Base-by-base conservation (phyloP, 2,113 vertebrate genomes). In the Esox niger region DNA sequence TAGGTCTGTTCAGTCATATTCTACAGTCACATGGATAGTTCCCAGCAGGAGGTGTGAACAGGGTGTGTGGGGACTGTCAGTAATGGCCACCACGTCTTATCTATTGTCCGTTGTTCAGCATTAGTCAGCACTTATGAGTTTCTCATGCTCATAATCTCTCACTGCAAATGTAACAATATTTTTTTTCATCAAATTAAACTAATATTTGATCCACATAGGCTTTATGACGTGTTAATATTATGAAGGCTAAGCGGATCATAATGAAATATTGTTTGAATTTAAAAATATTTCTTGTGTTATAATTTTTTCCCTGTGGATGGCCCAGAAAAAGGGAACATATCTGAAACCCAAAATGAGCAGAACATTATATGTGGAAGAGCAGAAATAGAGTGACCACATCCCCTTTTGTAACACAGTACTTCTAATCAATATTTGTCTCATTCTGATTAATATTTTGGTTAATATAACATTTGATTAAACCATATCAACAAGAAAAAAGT, bases 321-420 rank as follows among this genome's bases (percentile, higher is more conserved):
- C 10, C 25, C 0, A 27, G 69, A 78, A 58, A 81, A 75, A 56
- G n/a, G 69, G 72, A 85, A 88, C 32, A 62, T 27, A 23, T 29
- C 20, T 38, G n/a, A n/a, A n/a, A n/a, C 62, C 55, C 55, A 75
- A 55, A 31, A 59, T 67, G 23, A 74, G 75, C 38, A 26, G 35
- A 38, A 38, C 35, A 38, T 38, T 13, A 4, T 3, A 65, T 6
- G 62, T 2, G 29, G 52, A 17, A 20, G 2, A 47, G 1, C 3
- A 43, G 4, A 46, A 70, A 17, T 47, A 66, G n/a, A 66, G 47
- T 66, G 20, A 13, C 27, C n/a, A 6, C 6, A 8, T 58, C 35
- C 35, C 35, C 35, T 13, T 38, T 38, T 38, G 13, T 35, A 13
- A 62, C 31, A 3, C 10, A 26, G 5, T 20, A 30, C 43, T 25